Conservation (phyloP, 2,113 vertebrate genomes). For the Martes martes region DNA sequence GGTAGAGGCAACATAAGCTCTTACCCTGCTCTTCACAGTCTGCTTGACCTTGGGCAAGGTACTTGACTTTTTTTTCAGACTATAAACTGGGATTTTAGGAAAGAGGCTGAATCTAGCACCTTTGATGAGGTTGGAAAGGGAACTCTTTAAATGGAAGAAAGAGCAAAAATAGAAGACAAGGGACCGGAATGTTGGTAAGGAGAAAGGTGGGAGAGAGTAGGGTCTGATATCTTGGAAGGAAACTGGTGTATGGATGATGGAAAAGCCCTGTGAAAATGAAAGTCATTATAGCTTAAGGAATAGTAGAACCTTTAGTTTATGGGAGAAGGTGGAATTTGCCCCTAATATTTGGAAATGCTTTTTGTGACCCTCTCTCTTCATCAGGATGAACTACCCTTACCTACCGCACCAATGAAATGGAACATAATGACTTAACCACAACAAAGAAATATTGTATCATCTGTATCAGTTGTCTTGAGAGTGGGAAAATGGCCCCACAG, state of each 20-base stretch:
- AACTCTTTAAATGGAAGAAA: background rate
- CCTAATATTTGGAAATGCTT: background rate
- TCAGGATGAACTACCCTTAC: background rate
- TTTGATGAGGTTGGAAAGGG: background rate
- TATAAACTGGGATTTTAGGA: background rate
- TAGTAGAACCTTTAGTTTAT: background rate
- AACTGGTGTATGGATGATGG: background rate
- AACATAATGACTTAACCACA: too few relatives aligned
- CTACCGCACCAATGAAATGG: too few relatives aligned
- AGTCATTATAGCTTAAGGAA: background rate
- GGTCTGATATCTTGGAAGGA: background rate
- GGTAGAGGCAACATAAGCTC: background rate
- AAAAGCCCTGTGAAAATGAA: background rate
- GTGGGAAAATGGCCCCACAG: fast-evolving
- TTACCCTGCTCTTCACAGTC: background rate
- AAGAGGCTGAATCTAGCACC: background rate
- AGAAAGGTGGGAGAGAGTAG: background rate
- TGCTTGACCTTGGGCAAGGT: background rate
- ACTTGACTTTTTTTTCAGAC: background rate
- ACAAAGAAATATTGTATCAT: too few relatives aligned
- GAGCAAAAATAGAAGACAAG: background rate
- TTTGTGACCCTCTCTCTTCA: background rate
- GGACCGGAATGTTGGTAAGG: background rate
- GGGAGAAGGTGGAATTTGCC: fast-evolving
- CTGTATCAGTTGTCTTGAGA: background rate